Conservation (phyloP, 2,888 invertebrate genomes). For the Spisula subtruncata region DNA sequence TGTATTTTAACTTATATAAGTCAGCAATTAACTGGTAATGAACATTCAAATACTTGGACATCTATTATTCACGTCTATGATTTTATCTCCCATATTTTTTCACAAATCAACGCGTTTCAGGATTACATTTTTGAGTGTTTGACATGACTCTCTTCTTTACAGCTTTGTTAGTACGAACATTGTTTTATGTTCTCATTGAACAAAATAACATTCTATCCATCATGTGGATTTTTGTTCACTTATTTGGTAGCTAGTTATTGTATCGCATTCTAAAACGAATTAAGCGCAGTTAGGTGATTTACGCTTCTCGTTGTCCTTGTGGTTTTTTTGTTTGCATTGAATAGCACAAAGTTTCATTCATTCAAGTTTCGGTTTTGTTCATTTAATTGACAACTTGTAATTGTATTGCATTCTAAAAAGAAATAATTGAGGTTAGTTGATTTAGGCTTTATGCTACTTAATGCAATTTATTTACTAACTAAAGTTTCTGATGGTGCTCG, state of each 20-base stretch:
- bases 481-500: too few relatives aligned
- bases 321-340: too few relatives aligned
- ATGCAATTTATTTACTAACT: too few relatives aligned
- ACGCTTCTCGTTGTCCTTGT: not conserved
- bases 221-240: not conserved
- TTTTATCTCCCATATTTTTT: not conserved
- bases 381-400: too few relatives aligned
- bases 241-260: not conserved
- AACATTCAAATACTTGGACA: not conserved
- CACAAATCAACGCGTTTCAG: not conserved
- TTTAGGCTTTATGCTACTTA: too few relatives aligned
- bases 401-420: too few relatives aligned
- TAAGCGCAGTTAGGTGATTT: not conserved
- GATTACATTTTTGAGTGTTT: constrained; percentile 5
- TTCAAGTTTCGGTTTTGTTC: too few relatives aligned
- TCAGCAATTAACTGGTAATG: not conserved
- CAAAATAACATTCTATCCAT: not conserved
- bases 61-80: not conserved
- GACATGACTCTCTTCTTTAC: not conserved
- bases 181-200: not conserved
- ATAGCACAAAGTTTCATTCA: too few relatives aligned
- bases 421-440: too few relatives aligned
- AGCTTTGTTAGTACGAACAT: not conserved
- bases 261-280: not conserved
- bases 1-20: constrained; percentile 12